Conservation (phyloP, 2,888 invertebrate genomes). For the Tillus elongatus region DNA sequence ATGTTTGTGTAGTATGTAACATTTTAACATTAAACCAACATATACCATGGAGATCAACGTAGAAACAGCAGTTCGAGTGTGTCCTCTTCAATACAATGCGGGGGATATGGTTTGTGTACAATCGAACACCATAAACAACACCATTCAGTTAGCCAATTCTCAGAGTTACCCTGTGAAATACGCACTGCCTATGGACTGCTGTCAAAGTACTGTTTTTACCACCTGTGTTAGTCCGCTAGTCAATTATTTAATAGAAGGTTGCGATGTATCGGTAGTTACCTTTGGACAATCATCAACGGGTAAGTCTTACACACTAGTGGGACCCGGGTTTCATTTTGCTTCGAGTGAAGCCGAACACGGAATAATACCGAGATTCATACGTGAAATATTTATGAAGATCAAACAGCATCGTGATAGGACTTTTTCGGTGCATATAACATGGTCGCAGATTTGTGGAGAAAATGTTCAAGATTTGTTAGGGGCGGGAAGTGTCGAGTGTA, state of each 20-base stretch:
- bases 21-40: too few relatives aligned
- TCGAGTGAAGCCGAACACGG: constrained; percentile 62
- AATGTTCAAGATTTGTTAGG: constrained; percentile 52
- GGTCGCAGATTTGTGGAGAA: constrained; percentile 64
- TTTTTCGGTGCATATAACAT: constrained; percentile 58
- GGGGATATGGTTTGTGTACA: constrained; percentile 51
- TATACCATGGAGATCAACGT: constrained; percentile 70
- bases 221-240: constrained; percentile 58
- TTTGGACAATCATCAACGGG: constrained; percentile 58
- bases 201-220: constrained; percentile 55
- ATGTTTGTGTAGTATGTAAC: too few relatives aligned
- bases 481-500: constrained; percentile 48
- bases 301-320: constrained; percentile 65
- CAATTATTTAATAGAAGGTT: constrained; percentile 60
- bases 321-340: constrained; percentile 54
- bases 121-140: constrained; percentile 50
- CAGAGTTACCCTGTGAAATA: constrained; percentile 50
- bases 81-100: constrained; percentile 45
- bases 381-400: constrained; percentile 61
- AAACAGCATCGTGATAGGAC: constrained; percentile 55
- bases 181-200: constrained; percentile 51
- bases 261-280: constrained; percentile 64
- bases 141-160: constrained; percentile 51
- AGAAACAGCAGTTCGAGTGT: constrained; percentile 61
- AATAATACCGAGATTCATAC: constrained; percentile 60